phyloP scores from a whole-genome alignment of 2,797 vertebrate species.

The Mionectes olivaceus region DNA sequence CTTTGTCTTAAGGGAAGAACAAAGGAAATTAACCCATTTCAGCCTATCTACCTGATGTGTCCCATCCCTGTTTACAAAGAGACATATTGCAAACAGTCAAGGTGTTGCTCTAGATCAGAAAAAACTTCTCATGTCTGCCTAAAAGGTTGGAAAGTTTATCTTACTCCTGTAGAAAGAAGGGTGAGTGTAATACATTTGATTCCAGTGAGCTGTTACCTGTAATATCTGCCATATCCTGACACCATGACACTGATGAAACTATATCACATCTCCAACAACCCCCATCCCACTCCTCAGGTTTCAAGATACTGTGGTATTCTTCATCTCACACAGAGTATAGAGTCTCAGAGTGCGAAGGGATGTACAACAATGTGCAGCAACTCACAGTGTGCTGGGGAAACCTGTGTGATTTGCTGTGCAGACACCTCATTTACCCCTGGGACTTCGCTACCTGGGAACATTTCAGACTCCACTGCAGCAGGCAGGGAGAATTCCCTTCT shows the following conservation, averaged over 20 bases:
- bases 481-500: neutral
- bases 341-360: neutral
- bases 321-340: neutral
- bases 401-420: neutral
- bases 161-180: neutral
- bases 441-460: neutral
- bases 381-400: neutral
- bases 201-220: neutral
- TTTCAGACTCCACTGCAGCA: constrained; percentile 5
- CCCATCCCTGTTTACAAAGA: neutral
- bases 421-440: constrained; percentile 13
- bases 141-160: neutral
- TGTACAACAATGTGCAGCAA: neutral
- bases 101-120: neutral
- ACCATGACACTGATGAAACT: neutral
- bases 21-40: neutral
- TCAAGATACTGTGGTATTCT: neutral
- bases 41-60: neutral
- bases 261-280: neutral
- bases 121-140: neutral
- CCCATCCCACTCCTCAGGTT: neutral
- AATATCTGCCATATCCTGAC: neutral
- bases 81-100: neutral
- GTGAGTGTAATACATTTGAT: neutral
- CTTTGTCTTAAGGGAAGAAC: neutral